Conservation (phyloP, 2,888 invertebrate genomes). For the Zeuzera pyrina region DNA sequence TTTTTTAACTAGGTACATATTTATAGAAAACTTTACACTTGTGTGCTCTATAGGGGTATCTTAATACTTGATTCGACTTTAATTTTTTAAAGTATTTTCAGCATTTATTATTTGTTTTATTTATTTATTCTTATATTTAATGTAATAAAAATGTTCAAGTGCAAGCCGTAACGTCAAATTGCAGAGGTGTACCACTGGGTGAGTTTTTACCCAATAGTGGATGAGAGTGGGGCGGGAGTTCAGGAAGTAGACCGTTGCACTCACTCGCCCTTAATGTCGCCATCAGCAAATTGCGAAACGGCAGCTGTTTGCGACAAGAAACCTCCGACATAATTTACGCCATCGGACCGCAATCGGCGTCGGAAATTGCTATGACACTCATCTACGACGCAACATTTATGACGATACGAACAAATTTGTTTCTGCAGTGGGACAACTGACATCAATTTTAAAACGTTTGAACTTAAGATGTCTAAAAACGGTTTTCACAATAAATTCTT, state of each 20-base stretch:
- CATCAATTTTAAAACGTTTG: too few relatives aligned
- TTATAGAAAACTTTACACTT: too few relatives aligned
- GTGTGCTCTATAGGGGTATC: too few relatives aligned
- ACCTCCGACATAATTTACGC: slow-evolving; percentile 54
- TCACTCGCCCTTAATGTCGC: slow-evolving; percentile 60
- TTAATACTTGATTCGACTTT: too few relatives aligned
- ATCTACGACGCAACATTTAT: slow-evolving; percentile 29
- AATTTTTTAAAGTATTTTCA: too few relatives aligned
- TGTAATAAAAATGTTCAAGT: too few relatives aligned
- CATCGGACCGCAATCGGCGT: slow-evolving; percentile 43
- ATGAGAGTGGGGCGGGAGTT: slow-evolving; percentile 19
- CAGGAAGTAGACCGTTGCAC: slow-evolving; percentile 49
- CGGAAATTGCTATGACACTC: slow-evolving; percentile 43
- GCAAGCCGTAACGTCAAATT: slow-evolving; percentile 64
- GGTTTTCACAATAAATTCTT: too few relatives aligned
- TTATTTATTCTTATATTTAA: slow-evolving; percentile 13
- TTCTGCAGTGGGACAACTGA: too few relatives aligned
- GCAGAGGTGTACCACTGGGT: slow-evolving; percentile 53
- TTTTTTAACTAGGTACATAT: too few relatives aligned
- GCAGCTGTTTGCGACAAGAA: slow-evolving; percentile 64
- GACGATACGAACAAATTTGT: too few relatives aligned
- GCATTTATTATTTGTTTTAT: slow-evolving; percentile 8
- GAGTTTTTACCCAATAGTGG: too few relatives aligned
- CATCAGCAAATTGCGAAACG: slow-evolving; percentile 71
- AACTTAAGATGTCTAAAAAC: too few relatives aligned